phyloP scores from a whole-genome alignment of 1,140 invertebrate species.

The Laupala kohalensis region DNA sequence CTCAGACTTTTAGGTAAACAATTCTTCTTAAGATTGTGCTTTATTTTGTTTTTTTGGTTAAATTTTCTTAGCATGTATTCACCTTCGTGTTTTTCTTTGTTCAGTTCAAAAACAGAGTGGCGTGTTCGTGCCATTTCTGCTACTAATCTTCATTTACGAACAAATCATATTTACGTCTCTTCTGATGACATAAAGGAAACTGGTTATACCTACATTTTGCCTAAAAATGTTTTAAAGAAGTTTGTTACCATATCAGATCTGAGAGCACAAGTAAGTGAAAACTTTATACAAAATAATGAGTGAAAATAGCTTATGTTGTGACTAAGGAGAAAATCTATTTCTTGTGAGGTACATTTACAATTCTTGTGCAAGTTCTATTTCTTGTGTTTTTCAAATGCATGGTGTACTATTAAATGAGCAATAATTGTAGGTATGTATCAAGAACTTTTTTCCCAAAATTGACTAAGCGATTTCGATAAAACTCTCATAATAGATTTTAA shows the following conservation, averaged over 20 bases:
- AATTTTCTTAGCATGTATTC: neutral
- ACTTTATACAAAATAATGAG: no score
- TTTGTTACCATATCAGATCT: conserved; percentile 99
- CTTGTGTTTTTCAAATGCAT: no score
- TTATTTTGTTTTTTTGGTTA: no score
- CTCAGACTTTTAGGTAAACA: conserved; percentile 67
- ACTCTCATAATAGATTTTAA: no score
- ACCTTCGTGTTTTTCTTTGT: neutral
- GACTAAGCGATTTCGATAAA: no score
- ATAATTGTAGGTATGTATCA: no score
- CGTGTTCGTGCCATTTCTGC: conserved; percentile 94
- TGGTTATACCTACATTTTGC: conserved; percentile 96
- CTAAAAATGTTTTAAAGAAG: conserved; percentile 97
- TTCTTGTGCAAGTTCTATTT: no score
- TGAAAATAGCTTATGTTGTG: no score
- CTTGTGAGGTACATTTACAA: no score
- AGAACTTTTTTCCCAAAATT: no score
- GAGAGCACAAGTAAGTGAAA: conserved; percentile 72
- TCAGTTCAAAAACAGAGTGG: conserved; percentile 96
- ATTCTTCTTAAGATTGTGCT: neutral
- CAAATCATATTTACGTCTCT: conserved; percentile 98
- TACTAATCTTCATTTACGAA: conserved; percentile 93
- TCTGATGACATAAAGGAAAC: conserved; percentile 99
- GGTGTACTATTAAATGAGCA: no score
- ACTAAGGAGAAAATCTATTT: no score